phyloP scores from a whole-genome alignment of 2,113 vertebrate genomes.

The Euleptes europaea region DNA sequence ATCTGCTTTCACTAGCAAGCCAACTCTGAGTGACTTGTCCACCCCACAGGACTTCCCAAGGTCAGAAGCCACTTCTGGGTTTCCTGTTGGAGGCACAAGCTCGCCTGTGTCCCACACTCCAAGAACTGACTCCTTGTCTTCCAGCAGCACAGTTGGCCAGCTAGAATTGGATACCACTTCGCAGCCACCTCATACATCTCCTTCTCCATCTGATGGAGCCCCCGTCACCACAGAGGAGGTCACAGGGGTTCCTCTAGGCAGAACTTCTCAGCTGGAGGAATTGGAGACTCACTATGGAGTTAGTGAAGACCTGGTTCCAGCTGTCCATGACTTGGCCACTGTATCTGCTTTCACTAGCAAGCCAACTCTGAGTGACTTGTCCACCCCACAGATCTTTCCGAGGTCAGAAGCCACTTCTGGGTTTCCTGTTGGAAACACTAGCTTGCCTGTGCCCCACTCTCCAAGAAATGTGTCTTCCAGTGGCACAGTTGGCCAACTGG shows the following conservation, averaged over 20 bases:
- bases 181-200: not conserved
- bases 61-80: too few species aligned
- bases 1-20: too few species aligned
- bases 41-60: too few species aligned
- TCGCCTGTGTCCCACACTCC: too few species aligned
- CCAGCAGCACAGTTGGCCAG: too few species aligned
- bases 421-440: not conserved
- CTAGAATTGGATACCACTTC: fast-evolving
- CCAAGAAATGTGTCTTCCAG: not conserved
- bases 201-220: not conserved
- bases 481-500: fast-evolving
- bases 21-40: too few species aligned
- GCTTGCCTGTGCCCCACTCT: not conserved
- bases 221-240: not conserved
- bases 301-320: too few species aligned
- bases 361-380: not conserved
- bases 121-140: too few species aligned
- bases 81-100: too few species aligned
- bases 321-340: not conserved
- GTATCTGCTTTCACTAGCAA: not conserved
- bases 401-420: not conserved
- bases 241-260: not conserved
- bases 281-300: not conserved
- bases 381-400: not conserved
- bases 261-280: too few species aligned